phyloP scores from a whole-genome alignment of 2,113 vertebrate species.

The Cynoglossus semilaevis region DNA sequence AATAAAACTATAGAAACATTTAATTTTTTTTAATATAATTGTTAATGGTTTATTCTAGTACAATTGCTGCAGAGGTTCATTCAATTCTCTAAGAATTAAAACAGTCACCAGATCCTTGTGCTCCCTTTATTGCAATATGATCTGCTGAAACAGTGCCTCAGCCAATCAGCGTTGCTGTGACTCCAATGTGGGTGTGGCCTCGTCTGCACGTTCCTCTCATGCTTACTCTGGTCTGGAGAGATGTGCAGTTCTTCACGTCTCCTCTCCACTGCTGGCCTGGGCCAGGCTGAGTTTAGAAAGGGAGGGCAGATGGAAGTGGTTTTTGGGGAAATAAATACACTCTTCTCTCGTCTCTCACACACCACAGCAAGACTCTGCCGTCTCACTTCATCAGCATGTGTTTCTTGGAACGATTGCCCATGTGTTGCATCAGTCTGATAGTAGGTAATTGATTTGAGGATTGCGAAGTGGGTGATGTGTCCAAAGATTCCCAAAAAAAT shows the following conservation, averaged over 20 bases:
- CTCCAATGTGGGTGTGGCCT: constrained; percentile 20
- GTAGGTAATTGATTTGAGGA: too few species aligned
- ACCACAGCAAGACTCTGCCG: not conserved
- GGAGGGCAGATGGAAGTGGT: constrained; percentile 1
- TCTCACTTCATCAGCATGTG: not conserved
- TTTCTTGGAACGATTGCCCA: constrained; percentile 15
- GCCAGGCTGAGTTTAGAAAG: constrained; percentile 1
- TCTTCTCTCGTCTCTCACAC: not conserved
- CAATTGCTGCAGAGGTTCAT: too few species aligned
- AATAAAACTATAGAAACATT: too few species aligned
- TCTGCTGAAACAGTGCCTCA: not conserved
- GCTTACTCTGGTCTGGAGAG: constrained; percentile 19
- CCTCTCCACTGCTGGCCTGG: constrained; percentile 17
- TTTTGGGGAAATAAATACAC: constrained; percentile 11
- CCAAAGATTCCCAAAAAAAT: too few species aligned
- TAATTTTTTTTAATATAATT: too few species aligned
- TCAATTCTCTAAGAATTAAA: too few species aligned
- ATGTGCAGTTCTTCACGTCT: constrained; percentile 74
- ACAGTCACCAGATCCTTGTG: not conserved
- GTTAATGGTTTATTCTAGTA: too few species aligned
- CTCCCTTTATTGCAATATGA: constrained; percentile 38
- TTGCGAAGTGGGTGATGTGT: too few species aligned
- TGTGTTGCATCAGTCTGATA: constrained; percentile 20
- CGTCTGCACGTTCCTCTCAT: constrained; percentile 27
- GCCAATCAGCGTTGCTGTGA: constrained; percentile 38